Percentiles rank a stretch among this genome's conserved stretches.
Evolutionary conservation across 1,140 invertebrate genomes (phyloP).

Genomic region (Tetraneura akinire): DNA sequence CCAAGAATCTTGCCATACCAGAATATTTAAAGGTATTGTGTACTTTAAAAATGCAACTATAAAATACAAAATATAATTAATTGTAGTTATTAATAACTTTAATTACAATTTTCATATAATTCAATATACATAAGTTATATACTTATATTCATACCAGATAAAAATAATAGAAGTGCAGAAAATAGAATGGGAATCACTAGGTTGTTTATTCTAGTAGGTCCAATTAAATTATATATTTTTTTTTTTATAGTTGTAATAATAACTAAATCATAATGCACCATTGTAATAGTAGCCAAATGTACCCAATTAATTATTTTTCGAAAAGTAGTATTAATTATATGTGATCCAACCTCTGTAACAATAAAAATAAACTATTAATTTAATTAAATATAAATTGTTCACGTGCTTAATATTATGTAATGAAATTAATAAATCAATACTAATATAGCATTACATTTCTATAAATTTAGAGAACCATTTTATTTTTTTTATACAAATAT

Average conservation of each 20-base stretch:
- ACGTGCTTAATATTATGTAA: too few relatives aligned
- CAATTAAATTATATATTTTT: slow-evolving; percentile 10
- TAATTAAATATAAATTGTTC: too few relatives aligned
- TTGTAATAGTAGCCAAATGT: slow-evolving; percentile 14
- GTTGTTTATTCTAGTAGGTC: neutral
- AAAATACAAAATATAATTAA: slow-evolving; percentile 8
- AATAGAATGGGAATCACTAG: neutral
- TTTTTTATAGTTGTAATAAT: slow-evolving; percentile 15
- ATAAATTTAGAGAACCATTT: too few relatives aligned
- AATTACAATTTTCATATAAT: too few relatives aligned
- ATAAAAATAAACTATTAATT: neutral
- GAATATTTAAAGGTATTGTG: neutral
- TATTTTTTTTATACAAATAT: too few relatives aligned
- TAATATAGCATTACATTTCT: too few relatives aligned
- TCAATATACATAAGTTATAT: neutral
- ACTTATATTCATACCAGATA: slow-evolving; percentile 3
- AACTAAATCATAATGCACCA: slow-evolving; percentile 22
- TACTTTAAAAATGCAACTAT: slow-evolving; percentile 14
- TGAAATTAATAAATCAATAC: too few relatives aligned
- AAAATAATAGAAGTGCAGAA: slow-evolving; percentile 9
- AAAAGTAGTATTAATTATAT: slow-evolving; percentile 22
- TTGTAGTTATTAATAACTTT: too few relatives aligned
- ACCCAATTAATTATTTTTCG: slow-evolving; percentile 33
- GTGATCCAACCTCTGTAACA: slow-evolving; percentile 32
- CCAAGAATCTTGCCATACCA: slow-evolving; percentile 29